These are phyloP conservation scores for Cataglyphis albicans DNA, from an alignment of 2,888 invertebrate species.

Conservation along the genomic window DNA sequence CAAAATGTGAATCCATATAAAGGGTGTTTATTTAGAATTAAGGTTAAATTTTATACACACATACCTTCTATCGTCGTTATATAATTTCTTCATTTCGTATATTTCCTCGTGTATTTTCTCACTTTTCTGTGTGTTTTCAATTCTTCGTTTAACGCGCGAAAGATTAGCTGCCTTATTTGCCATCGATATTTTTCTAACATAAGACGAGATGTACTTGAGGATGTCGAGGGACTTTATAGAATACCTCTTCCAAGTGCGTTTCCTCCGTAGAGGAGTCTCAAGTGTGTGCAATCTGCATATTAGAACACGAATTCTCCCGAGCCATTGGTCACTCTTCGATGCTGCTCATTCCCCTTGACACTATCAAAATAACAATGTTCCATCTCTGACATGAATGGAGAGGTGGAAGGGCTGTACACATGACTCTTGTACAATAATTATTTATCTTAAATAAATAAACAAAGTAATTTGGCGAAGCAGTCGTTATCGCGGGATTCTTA, in stretches of 20 bases:
- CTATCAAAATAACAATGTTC: slow-evolving; percentile 72
- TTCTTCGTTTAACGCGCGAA: background rate
- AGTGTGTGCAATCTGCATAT: slow-evolving; percentile 40
- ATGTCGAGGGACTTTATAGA: background rate
- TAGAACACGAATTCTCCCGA: slow-evolving; percentile 59
- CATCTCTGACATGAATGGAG: slow-evolving; percentile 55
- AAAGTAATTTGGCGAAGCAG: background rate
- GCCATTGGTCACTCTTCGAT: slow-evolving; percentile 66
- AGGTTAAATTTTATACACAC: background rate
- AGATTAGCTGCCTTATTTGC: background rate
- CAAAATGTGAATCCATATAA: background rate
- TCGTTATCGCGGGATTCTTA: background rate
- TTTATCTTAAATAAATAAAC: background rate
- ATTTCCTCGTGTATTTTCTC: background rate
- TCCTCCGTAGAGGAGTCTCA: background rate
- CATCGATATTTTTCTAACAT: background rate
- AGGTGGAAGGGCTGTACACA: background rate
- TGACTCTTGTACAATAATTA: background rate
- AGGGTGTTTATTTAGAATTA: background rate
- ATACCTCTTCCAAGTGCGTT: background rate
- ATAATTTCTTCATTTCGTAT: background rate
- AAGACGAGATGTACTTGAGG: background rate
- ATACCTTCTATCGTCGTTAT: background rate
- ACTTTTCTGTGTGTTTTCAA: background rate
- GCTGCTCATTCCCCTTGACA: slow-evolving; percentile 61